phyloP scores from a whole-genome alignment of 2,113 vertebrate genomes.

The Phrynocephalus versicolor region DNA sequence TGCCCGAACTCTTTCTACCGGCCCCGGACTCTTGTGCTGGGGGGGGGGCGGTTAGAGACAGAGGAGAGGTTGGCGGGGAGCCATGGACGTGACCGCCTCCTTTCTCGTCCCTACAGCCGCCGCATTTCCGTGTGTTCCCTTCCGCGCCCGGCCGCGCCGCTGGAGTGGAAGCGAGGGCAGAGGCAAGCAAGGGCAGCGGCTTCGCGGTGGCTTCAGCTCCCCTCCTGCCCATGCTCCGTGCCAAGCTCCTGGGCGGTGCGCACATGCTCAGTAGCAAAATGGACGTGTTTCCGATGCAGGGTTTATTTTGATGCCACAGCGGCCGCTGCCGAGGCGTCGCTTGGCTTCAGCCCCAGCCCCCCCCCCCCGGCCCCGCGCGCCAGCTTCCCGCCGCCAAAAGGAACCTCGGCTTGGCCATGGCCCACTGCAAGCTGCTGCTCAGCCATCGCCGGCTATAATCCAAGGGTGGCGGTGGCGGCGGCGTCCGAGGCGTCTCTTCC shows the following conservation, averaged over 20 bases:
- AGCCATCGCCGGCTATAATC: background rate
- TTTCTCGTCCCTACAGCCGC: background rate
- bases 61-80: background rate
- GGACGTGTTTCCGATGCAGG: conserved; percentile 36
- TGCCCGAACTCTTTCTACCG: background rate
- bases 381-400: too few relatives aligned
- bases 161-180: background rate
- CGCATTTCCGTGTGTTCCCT: background rate
- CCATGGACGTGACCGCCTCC: too few relatives aligned
- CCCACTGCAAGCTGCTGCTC: background rate
- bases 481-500: background rate
- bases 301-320: background rate
- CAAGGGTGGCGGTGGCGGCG: background rate
- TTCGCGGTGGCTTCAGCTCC: background rate
- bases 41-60: too few relatives aligned
- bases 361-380: too few relatives aligned
- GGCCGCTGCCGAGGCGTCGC: background rate
- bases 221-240: conserved; percentile 35
- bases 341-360: background rate
- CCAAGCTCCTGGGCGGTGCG: background rate
- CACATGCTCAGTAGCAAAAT: conserved; percentile 62
- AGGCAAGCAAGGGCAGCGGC: background rate
- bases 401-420: conserved; percentile 5
- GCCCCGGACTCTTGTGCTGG: too few relatives aligned
- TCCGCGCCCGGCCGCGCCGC: background rate